These are phyloP conservation scores for Baryphthengus martii DNA, from an alignment of 2,113 vertebrate genomes.

Conservation along the genomic window DNA sequence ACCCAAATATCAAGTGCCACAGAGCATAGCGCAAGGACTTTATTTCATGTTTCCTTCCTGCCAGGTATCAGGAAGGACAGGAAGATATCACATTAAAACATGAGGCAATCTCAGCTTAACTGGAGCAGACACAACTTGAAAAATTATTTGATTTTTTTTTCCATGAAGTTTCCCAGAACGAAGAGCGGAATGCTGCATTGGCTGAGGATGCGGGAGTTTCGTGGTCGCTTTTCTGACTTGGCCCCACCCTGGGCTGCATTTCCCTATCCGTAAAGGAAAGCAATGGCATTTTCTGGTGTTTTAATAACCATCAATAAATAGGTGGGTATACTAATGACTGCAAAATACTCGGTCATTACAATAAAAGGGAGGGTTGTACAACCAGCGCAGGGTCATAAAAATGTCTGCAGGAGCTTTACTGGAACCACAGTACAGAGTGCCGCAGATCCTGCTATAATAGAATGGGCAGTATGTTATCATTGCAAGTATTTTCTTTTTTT, in stretches of 20 bases:
- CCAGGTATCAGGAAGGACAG: not conserved
- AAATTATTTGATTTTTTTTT: not conserved
- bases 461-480: not conserved
- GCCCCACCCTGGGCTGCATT: not conserved
- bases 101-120: not conserved
- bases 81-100: not conserved
- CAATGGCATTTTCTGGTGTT: not conserved
- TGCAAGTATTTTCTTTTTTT: not conserved
- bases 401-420: not conserved
- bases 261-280: not conserved
- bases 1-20: not conserved
- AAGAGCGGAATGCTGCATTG: rapidly evolving
- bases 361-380: not conserved
- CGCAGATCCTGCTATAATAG: not conserved
- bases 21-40: not conserved
- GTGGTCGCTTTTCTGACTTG: not conserved
- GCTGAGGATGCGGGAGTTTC: not conserved
- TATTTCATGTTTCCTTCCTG: not conserved
- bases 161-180: not conserved
- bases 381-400: not conserved
- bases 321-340: not conserved
- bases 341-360: not conserved
- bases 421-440: not conserved
- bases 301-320: not conserved
- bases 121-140: not conserved